Conservation (phyloP, 2,888 invertebrate species). For the Ochropleura plecta region DNA sequence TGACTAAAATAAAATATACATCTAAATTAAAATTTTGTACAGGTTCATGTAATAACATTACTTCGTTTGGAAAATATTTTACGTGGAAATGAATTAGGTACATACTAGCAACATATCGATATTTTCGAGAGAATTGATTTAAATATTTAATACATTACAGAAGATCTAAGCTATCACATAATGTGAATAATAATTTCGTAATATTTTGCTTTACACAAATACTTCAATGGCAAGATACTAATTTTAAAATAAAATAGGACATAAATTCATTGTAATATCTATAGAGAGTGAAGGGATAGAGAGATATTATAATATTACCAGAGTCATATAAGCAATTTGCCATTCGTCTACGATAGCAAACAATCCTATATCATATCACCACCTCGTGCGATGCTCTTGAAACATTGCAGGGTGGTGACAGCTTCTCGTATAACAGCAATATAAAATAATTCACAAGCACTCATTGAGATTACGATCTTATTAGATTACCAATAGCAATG, state of each 20-base stretch:
- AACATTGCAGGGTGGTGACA: slow-evolving; percentile 85
- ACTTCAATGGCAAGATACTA: slow-evolving; percentile 90
- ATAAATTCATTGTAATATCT: slow-evolving; percentile 84
- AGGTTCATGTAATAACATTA: slow-evolving; percentile 75
- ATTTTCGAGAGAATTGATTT: slow-evolving; percentile 75
- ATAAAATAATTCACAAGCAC: slow-evolving; percentile 80
- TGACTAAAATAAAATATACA: slow-evolving; percentile 80
- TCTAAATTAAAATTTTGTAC: slow-evolving; percentile 86
- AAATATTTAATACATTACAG: slow-evolving; percentile 79
- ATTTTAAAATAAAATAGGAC: slow-evolving; percentile 76
- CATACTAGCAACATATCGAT: slow-evolving; percentile 76
- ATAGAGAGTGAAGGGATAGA: slow-evolving; percentile 88
- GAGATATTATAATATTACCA: slow-evolving; percentile 82
- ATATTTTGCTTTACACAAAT: slow-evolving; percentile 82
- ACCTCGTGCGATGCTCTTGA: slow-evolving; percentile 85
- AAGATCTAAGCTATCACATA: slow-evolving; percentile 89
- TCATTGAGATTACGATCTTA: slow-evolving; percentile 88
- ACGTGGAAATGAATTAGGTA: slow-evolving; percentile 77
- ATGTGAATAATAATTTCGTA: slow-evolving; percentile 82
- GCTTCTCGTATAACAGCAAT: slow-evolving; percentile 76
- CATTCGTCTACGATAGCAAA: slow-evolving; percentile 88
- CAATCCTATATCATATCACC: slow-evolving; percentile 73
- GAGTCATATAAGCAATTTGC: slow-evolving; percentile 84
- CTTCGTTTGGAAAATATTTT: slow-evolving; percentile 66
- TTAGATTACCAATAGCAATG: slow-evolving; percentile 80